These are phyloP conservation scores for Clunio marinus DNA, from an alignment of 2,888 invertebrate species.

Conservation along the genomic window DNA sequence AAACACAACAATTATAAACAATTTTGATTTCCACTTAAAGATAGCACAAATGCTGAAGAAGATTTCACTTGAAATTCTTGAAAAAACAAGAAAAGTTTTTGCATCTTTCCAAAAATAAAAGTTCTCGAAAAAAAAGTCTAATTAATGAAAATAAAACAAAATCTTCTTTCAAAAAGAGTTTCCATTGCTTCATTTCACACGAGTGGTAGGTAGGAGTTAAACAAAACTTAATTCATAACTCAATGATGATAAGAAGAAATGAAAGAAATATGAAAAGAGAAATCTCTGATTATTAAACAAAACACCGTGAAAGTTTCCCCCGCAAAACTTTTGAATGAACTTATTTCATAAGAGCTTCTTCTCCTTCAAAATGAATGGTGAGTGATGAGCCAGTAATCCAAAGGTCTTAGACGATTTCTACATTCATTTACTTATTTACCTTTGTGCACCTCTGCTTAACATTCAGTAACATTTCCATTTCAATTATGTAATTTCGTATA, in stretches of 20 bases:
- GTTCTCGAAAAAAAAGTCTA: constrained; percentile 12
- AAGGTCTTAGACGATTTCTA: neutral
- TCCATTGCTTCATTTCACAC: neutral
- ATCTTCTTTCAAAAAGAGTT: constrained; percentile 36
- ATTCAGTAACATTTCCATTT: constrained; percentile 16
- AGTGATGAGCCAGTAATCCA: too few species aligned
- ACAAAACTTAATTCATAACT: constrained; percentile 31
- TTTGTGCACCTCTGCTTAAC: constrained; percentile 4
- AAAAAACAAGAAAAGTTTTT: neutral
- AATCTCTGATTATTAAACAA: constrained; percentile 9
- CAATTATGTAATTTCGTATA: constrained; percentile 36
- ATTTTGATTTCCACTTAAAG: constrained; percentile 26
- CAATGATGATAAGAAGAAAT: constrained; percentile 1
- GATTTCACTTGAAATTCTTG: constrained; percentile 10
- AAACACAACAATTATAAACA: constrained; percentile 31
- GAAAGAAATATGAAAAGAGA: neutral
- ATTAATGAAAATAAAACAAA: constrained; percentile 37
- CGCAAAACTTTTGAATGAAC: neutral
- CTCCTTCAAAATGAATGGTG: neutral
- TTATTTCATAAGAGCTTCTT: neutral
- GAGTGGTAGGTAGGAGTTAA: constrained; percentile 19
- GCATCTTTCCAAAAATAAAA: neutral
- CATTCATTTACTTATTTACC: neutral
- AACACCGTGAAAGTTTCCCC: neutral
- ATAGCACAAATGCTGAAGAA: neutral